Conservation (phyloP, 2,113 vertebrate species). For the Erythrolamprus reginae region DNA sequence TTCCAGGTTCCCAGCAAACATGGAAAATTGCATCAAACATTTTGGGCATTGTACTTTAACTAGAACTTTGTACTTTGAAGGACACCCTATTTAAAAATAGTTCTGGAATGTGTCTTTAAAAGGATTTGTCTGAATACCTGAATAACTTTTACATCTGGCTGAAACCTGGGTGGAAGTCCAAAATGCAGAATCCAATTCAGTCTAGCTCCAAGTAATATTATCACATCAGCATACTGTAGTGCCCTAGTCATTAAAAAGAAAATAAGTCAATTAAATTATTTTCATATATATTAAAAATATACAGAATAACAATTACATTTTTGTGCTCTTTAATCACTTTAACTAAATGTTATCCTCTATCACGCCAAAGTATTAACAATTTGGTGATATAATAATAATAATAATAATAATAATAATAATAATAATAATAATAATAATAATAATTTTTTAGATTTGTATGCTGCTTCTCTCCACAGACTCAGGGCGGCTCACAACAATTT, state of each 20-base stretch:
- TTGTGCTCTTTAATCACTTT: background rate
- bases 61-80: background rate
- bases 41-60: background rate
- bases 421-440: no score
- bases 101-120: background rate
- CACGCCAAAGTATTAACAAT: background rate
- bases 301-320: background rate
- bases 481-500: no score
- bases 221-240: slow-evolving; percentile 85
- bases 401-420: no score
- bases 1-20: background rate
- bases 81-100: background rate
- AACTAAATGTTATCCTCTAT: background rate
- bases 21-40: background rate
- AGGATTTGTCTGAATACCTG: slow-evolving; percentile 71
- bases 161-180: slow-evolving; percentile 88
- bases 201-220: slow-evolving; percentile 89
- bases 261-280: background rate
- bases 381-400: no score
- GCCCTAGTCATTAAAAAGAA: slow-evolving; percentile 70
- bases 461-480: no score
- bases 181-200: slow-evolving; percentile 98
- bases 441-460: no score
- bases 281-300: background rate
- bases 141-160: slow-evolving; percentile 82